Base-by-base conservation (phyloP, 1,140 invertebrate species). In the Meloidogyne chitwoodi region DNA sequence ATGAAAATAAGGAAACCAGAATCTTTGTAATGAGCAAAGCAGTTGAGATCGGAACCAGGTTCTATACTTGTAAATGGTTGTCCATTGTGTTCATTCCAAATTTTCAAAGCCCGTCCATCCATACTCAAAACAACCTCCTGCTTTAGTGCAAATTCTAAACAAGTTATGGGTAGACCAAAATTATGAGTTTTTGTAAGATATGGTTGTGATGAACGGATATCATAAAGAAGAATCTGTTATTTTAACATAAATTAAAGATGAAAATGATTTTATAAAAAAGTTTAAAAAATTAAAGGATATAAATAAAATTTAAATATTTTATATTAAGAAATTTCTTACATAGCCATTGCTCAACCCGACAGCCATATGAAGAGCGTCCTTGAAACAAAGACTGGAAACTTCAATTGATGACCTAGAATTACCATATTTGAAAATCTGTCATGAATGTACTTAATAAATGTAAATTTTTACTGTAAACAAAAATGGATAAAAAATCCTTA, bases 61-160 rank as follows among this genome's bases (percentile, higher is more conserved):
- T 98, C 94, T 83, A 99, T 93, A 61, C 93, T 93, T 56, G 95
- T 95, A 83, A 93, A 95, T 71, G 94, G 90, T 89, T 94, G 93
- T 19, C 94, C 95, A 92, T 94, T 92, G 86, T 94, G 91, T 87
- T 92, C 92, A 82, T 98, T 91, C 96, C 96, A 99, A 82, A 99
- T 92, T 89, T 98, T 98, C 0, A 98, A 88, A 64, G 95, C 92
- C 80, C 92, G 93, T 75, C 91, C 90, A 88, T 99, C 96, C 92
- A 98, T 92, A 11, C 94, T 95, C 79, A 94, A 92, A 69, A 98
- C 91, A 78, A 94, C 89, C 86, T 94, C 91, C 79, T 90, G 88
- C 75, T 91, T 89, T 24, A 70, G 75, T 62, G 77, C 93, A 84
- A 95, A 99, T 68, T 93, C 92, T 64, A 99, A 90, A 83, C 92